phyloP scores from a whole-genome alignment of 2,888 invertebrate species.

The Rhingia rostrata region DNA sequence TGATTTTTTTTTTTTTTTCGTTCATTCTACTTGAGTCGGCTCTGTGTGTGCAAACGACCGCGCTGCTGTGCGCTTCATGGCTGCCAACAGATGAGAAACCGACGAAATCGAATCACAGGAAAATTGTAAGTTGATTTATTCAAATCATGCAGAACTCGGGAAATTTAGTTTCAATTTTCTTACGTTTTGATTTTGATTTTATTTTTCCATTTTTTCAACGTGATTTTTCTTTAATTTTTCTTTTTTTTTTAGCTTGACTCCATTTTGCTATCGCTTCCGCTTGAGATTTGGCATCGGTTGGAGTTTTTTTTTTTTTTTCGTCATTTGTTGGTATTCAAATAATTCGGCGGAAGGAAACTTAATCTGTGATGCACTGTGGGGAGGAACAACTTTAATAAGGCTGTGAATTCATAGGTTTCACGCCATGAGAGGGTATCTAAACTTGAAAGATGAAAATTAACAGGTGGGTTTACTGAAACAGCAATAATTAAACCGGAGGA shows the following conservation, averaged over 20 bases:
- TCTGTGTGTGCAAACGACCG: slow-evolving; percentile 27
- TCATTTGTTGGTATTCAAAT: slow-evolving; percentile 35
- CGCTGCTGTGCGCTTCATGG: slow-evolving; percentile 14
- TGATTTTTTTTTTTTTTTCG: neutral
- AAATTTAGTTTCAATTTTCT: slow-evolving; percentile 74
- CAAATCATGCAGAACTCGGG: slow-evolving; percentile 75
- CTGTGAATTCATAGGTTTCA: too few species aligned
- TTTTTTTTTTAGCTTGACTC: slow-evolving; percentile 32
- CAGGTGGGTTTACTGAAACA: too few species aligned
- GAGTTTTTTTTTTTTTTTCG: slow-evolving; percentile 11
- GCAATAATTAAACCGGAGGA: too few species aligned
- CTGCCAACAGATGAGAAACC: slow-evolving; percentile 64
- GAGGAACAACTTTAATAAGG: too few species aligned
- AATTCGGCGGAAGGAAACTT: neutral
- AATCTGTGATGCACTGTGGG: too few species aligned
- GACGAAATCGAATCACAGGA: slow-evolving; percentile 75
- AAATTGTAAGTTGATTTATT: slow-evolving; percentile 76
- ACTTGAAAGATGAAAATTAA: too few species aligned
- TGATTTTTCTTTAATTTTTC: slow-evolving; percentile 22
- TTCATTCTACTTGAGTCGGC: neutral
- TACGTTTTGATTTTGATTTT: slow-evolving; percentile 38
- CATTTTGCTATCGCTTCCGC: slow-evolving; percentile 48
- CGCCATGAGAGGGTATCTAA: too few species aligned
- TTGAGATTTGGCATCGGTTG: slow-evolving; percentile 32
- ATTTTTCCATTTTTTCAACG: slow-evolving; percentile 7